A percentile compares a stretch with the other conserved stretches of the same genome.
Evolutionary conservation across 2,797 vertebrate species (phyloP).

Genomic region (Gymnothorax javanicus): DNA sequence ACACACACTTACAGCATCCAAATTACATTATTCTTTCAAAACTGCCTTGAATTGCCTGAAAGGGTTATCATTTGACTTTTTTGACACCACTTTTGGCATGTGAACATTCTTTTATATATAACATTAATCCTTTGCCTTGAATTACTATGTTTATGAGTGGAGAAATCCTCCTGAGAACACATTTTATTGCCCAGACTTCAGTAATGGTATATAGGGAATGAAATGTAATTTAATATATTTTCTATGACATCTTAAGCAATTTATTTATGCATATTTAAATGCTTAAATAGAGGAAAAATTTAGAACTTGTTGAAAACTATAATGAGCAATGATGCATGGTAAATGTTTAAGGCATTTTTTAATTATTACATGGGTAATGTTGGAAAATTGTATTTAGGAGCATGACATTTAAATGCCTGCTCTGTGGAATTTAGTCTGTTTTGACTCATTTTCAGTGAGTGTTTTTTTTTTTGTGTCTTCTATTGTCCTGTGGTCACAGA

Average conservation of each 20-base stretch:
- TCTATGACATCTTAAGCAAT: neutral
- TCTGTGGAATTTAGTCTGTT: neutral
- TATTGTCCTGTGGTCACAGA: slow-evolving; percentile 69
- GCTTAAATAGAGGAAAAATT: neutral
- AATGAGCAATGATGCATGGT: neutral
- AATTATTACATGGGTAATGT: neutral
- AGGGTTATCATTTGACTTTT: neutral
- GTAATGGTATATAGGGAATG: neutral
- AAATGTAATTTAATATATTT: neutral
- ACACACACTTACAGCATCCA: neutral
- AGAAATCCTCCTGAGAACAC: neutral
- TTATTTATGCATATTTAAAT: neutral
- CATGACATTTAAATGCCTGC: neutral
- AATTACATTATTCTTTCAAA: neutral
- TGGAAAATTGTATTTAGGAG: neutral
- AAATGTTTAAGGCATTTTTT: neutral
- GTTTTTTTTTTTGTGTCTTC: neutral
- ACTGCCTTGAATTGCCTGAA: slow-evolving; percentile 5
- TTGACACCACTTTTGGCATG: slow-evolving; percentile 22
- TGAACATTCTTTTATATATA: slow-evolving; percentile 43
- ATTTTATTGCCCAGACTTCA: neutral
- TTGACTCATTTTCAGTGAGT: neutral
- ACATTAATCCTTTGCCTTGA: slow-evolving; percentile 45
- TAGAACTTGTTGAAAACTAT: neutral
- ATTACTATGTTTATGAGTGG: slow-evolving; percentile 37